Percentiles rank a stretch among this genome's conserved stretches.
phyloP scores from a whole-genome alignment of 2,888 invertebrate genomes.

The Adelognathus sp. region DNA sequence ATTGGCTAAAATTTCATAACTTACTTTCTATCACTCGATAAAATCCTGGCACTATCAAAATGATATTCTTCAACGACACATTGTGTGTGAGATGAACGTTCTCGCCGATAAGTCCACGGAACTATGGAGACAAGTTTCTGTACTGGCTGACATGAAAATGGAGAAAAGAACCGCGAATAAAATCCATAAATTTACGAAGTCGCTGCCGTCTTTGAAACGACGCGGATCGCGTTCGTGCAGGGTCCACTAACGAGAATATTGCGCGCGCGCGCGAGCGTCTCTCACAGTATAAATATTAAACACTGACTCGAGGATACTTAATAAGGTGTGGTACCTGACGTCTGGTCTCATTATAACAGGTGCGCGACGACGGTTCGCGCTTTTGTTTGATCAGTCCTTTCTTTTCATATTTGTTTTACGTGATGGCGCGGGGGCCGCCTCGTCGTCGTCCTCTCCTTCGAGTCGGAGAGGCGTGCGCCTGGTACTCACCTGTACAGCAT shows the following conservation, averaged over 20 bases:
- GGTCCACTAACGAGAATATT: conserved; percentile 43
- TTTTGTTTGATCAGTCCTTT: conserved; percentile 75
- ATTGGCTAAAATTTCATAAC: background rate
- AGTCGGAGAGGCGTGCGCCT: conserved; percentile 16
- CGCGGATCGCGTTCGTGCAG: conserved; percentile 17
- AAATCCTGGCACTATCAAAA: background rate
- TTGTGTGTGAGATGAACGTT: background rate
- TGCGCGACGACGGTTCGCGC: conserved; percentile 68
- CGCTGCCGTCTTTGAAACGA: conserved; percentile 38
- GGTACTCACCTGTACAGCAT: conserved; percentile 15
- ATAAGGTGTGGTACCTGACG: conserved; percentile 66
- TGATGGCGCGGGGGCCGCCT: conserved; percentile 62
- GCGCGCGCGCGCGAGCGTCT: no score
- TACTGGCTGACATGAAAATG: background rate
- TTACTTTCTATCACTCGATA: background rate
- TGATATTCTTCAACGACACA: background rate
- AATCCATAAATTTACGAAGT: conserved; percentile 51
- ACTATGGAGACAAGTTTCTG: conserved; percentile 25
- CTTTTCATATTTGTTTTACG: conserved; percentile 70
- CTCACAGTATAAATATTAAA: conserved; percentile 59
- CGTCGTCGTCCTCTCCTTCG: background rate
- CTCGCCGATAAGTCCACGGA: conserved; percentile 30
- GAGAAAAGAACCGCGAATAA: conserved; percentile 9
- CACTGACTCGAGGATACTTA: conserved; percentile 59
- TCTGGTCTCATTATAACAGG: conserved; percentile 76